These are phyloP conservation scores for Ceyx cyanopectus DNA, from an alignment of 2,113 vertebrate genomes.

Conservation along the genomic window DNA sequence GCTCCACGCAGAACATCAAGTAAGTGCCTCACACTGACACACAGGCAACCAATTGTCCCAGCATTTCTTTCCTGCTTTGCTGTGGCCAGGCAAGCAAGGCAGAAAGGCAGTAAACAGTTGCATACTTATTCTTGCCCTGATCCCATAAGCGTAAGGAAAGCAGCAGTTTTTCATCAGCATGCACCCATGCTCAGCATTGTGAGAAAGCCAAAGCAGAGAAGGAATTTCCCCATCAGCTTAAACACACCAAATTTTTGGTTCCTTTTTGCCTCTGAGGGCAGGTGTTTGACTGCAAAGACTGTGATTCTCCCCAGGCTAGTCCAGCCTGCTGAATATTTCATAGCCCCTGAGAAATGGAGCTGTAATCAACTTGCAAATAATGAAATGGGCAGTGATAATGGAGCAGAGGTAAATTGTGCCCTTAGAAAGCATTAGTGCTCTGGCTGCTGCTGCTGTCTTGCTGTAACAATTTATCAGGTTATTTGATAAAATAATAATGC, in stretches of 20 bases:
- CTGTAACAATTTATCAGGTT: conserved; percentile 22
- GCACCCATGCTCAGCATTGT: background rate
- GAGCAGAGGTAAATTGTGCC: conserved; percentile 16
- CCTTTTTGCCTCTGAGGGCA: background rate
- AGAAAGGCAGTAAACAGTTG: background rate
- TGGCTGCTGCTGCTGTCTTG: background rate
- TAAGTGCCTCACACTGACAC: background rate
- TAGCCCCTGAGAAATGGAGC: conserved; percentile 37
- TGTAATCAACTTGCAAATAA: conserved; percentile 68
- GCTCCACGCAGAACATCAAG: background rate
- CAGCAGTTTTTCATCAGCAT: background rate
- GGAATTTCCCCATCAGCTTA: background rate
- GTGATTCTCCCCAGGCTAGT: background rate
- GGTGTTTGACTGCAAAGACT: conserved; percentile 16
- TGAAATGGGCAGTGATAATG: conserved; percentile 57
- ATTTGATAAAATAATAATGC: conserved; percentile 34
- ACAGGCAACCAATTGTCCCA: background rate
- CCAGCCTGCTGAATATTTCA: conserved; percentile 44
- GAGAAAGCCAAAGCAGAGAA: background rate
- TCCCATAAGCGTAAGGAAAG: background rate
- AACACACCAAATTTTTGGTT: background rate
- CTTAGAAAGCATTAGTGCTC: conserved; percentile 27
- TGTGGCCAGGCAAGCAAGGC: background rate
- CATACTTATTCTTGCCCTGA: background rate
- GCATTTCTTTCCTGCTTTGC: background rate